Conservation (phyloP, 2,797 vertebrate genomes). For the Malacoraja senta region DNA sequence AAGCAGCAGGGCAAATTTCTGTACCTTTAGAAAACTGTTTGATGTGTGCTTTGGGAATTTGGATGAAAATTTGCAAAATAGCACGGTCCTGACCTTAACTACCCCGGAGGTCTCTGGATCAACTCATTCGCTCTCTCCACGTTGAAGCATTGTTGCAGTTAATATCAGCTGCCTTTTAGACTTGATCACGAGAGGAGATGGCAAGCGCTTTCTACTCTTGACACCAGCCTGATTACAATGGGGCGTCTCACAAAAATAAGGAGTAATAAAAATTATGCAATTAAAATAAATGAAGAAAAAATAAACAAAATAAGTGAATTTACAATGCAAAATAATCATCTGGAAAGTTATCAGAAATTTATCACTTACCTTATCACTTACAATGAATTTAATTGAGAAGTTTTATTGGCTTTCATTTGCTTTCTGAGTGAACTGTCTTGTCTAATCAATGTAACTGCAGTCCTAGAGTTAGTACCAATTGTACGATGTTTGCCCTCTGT, state of each 20-base stretch:
- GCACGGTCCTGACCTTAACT: conserved; percentile 26
- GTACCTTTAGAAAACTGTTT: conserved; percentile 40
- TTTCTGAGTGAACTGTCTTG: too few species aligned
- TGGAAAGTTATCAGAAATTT: too few species aligned
- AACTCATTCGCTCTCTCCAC: conserved; percentile 37
- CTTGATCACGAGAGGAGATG: not conserved
- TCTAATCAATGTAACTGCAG: too few species aligned
- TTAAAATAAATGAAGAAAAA: too few species aligned
- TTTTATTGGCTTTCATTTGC: too few species aligned
- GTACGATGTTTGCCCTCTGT: too few species aligned
- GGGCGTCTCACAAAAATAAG: not conserved
- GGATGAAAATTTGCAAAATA: conserved; percentile 39
- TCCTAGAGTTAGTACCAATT: too few species aligned
- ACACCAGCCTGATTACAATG: not conserved
- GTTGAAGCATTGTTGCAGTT: conserved; percentile 29
- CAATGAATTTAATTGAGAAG: too few species aligned
- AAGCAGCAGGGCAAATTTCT: conserved; percentile 44
- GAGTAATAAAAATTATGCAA: too few species aligned
- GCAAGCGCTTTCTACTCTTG: not conserved
- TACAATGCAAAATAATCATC: too few species aligned
- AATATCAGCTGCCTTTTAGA: not conserved
- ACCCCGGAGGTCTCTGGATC: conserved; percentile 22
- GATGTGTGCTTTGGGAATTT: conserved; percentile 41
- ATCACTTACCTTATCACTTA: too few species aligned
- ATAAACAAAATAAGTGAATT: too few species aligned